Evolutionary conservation across 2,113 vertebrate genomes (phyloP).

Genomic region (Ahaetulla prasina): DNA sequence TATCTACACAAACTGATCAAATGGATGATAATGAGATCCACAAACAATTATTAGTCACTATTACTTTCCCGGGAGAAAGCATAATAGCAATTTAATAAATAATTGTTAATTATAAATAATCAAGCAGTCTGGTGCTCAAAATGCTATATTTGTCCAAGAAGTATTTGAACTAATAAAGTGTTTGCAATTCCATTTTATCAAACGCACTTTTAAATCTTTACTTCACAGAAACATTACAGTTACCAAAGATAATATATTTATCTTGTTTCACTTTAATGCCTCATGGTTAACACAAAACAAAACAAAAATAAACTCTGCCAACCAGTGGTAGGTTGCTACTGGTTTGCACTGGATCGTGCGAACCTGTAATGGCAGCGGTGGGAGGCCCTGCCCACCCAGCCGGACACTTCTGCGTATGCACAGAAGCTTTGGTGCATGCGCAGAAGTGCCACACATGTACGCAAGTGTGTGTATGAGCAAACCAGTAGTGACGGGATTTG

Average conservation of each 20-base stretch:
- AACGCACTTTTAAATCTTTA: not conserved
- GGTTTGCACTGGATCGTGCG: too few relatives aligned
- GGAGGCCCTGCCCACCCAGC: too few relatives aligned
- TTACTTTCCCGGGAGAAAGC: not conserved
- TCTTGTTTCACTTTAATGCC: slow-evolving; percentile 8
- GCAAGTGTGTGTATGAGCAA: too few relatives aligned
- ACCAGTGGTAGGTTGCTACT: too few relatives aligned
- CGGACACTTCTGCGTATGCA: too few relatives aligned
- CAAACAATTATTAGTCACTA: not conserved
- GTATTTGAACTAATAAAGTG: not conserved
- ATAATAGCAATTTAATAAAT: not conserved
- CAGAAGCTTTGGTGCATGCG: too few relatives aligned
- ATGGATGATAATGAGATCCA: not conserved
- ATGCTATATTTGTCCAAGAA: not conserved
- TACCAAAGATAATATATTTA: not conserved
- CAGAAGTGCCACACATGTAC: too few relatives aligned
- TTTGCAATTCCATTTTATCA: not conserved
- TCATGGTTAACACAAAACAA: slow-evolving; percentile 6
- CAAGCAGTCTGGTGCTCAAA: not conserved
- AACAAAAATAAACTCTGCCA: not conserved
- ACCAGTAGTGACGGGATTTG: too few relatives aligned
- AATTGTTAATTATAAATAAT: not conserved
- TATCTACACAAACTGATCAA: too few relatives aligned
- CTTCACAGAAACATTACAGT: not conserved
- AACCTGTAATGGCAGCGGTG: too few relatives aligned